Conservation (phyloP, 2,113 vertebrate species). For the Corythornis cristatus region DNA sequence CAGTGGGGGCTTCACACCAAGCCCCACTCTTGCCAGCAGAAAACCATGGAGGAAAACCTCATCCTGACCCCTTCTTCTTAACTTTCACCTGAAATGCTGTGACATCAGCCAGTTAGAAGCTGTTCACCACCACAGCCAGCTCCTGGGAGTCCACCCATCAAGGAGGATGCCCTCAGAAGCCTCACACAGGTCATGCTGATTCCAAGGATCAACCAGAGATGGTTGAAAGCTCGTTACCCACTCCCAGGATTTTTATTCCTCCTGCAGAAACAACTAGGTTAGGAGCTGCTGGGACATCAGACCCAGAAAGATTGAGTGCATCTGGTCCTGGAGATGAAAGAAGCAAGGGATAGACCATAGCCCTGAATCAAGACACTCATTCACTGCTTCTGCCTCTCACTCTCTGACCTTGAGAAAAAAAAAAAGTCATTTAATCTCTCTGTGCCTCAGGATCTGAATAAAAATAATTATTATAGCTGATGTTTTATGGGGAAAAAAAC, state of each 20-base stretch:
- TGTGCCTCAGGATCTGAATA: slow-evolving; percentile 40
- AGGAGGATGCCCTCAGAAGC: fast-evolving
- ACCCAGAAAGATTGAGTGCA: neutral
- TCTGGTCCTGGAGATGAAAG: neutral
- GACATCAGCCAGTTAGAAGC: neutral
- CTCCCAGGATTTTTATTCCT: neutral
- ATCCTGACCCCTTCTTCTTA: neutral
- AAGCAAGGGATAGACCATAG: neutral
- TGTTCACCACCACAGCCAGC: neutral
- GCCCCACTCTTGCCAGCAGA: neutral
- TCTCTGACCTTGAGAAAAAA: slow-evolving; percentile 54
- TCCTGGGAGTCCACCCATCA: neutral
- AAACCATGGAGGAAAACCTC: neutral
- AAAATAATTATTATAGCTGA: slow-evolving; percentile 40
- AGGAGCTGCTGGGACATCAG: neutral
- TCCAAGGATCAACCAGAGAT: neutral
- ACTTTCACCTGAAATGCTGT: fast-evolving
- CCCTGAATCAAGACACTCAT: neutral
- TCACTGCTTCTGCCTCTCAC: neutral
- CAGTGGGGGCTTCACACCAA: neutral
- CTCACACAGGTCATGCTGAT: neutral
- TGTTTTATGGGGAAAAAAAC: slow-evolving; percentile 4
- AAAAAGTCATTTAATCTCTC: slow-evolving; percentile 45
- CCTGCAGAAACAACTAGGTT: neutral
- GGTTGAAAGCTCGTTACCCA: neutral